These are phyloP conservation scores for Drosophila simulans DNA, from an alignment of 1,140 invertebrate genomes.

Conservation along the genomic window DNA sequence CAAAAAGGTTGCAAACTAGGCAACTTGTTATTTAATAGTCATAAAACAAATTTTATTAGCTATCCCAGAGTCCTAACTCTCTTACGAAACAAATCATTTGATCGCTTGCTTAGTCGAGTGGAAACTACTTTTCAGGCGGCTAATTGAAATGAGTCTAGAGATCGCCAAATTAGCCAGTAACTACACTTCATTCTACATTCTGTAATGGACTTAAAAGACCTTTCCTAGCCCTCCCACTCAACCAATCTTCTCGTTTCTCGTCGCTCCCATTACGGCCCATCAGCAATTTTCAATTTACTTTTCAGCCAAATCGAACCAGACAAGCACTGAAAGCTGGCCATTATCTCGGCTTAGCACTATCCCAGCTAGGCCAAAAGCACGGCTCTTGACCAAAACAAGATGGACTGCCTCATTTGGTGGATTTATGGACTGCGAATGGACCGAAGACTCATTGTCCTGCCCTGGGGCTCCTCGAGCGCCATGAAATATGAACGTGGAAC, in stretches of 20 bases:
- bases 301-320: conserved; percentile 38
- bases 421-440: conserved; percentile 77
- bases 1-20: not conserved
- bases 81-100: too few species aligned
- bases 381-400: conserved; percentile 38
- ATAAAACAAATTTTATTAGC: not conserved
- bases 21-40: conserved; percentile 2
- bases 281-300: conserved; percentile 43
- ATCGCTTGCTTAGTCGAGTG: too few species aligned
- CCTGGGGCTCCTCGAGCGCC: conserved; percentile 28
- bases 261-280: not conserved
- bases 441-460: conserved; percentile 48
- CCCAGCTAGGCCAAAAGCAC: not conserved
- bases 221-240: conserved; percentile 16
- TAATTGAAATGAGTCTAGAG: not conserved
- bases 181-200: conserved; percentile 16
- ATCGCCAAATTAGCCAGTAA: not conserved
- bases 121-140: not conserved
- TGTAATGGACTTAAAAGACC: conserved; percentile 11
- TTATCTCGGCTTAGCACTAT: conserved; percentile 43
- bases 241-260: conserved; percentile 7
- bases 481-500: conserved; percentile 57
- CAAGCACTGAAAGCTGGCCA: conserved; percentile 37
- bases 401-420: conserved; percentile 71
- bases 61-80: not conserved